Evolutionary conservation across 2,113 vertebrate genomes (phyloP), one percentile per base, ranked within the genome.

Genomic region (Stictonetta naevosa): DNA sequence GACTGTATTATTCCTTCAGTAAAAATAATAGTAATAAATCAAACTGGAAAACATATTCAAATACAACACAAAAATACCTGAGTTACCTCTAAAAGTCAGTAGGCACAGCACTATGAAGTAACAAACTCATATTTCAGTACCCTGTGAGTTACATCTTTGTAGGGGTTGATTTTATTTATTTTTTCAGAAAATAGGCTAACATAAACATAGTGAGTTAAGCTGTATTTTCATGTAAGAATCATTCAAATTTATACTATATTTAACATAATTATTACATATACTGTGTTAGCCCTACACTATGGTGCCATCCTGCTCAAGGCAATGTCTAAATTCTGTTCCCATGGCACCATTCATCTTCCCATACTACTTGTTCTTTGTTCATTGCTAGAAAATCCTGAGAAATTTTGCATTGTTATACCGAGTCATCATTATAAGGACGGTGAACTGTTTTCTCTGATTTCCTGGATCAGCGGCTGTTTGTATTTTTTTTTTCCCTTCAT

Each of bases 241-340:
- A 33, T 29, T 71, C 23, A 52, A 42, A 64, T 81, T 72, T 93
- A 86, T 15, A 75, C 16, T 66, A 42, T 23, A 79, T 60, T 94
- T 80, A 86, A 92, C 53, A n/a, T 33, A 75, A 91, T 81, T 68
- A 86, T 84, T 72, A 79, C 7, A 62, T 18, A 84, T 62, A 28
- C 18, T 60, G 75, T 89, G 13, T 73, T 95, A 82, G 66, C 76
- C 13, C 40, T 85, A 87, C 26, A 66, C 33, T 69, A 28, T 0
- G 3, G 19, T 34, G 64, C 5, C 46, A 72, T 29, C 31, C 56
- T 87, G 69, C 44, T 78, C 58, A 76, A 92, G 83, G 44, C 48
- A 82, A 25, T 48, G 74, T 68, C 53, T 84, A 73, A 89, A 76
- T 55, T 87, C 81, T 76, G 91, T 94, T 95, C 96, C 87, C 89